phyloP scores from a whole-genome alignment of 2,797 vertebrate genomes.

The Poecilia gillii region DNA sequence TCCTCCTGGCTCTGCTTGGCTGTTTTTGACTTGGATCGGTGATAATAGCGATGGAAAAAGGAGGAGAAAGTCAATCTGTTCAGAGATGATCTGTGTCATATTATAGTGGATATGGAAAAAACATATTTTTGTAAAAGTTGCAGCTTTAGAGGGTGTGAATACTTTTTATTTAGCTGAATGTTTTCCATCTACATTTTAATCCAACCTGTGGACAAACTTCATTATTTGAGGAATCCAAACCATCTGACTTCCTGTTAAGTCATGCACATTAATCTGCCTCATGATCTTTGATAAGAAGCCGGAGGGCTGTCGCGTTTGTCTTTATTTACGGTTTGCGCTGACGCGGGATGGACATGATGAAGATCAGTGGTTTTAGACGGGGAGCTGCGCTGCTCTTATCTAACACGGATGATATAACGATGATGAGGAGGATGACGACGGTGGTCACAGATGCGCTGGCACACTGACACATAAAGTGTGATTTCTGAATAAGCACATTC shows the following conservation, averaged over 20 bases:
- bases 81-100: too few relatives aligned
- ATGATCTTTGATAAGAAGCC: not conserved
- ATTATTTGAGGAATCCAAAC: not conserved
- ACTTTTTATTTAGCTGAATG: not conserved
- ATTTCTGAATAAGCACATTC: constrained; percentile 74
- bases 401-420: constrained; percentile 69
- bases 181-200: not conserved
- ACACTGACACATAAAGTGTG: constrained; percentile 67
- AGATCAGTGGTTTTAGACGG: constrained; percentile 28
- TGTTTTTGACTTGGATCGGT: too few relatives aligned
- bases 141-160: too few relatives aligned
- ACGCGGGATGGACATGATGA: not conserved
- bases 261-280: constrained; percentile 24
- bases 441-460: constrained; percentile 62
- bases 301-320: constrained; percentile 13
- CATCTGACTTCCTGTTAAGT: constrained; percentile 1
- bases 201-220: not conserved
- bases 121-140: too few relatives aligned
- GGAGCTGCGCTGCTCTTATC: constrained; percentile 45
- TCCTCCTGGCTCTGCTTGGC: too few relatives aligned
- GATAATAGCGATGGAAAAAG: too few relatives aligned
- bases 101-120: too few relatives aligned
- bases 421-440: constrained; percentile 60
- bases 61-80: too few relatives aligned
- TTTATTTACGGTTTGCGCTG: constrained; percentile 29